Percentiles rank a stretch among this genome's conserved stretches.
Conservation (phyloP, 2,797 vertebrate genomes). For the Ceyx erithaca region DNA sequence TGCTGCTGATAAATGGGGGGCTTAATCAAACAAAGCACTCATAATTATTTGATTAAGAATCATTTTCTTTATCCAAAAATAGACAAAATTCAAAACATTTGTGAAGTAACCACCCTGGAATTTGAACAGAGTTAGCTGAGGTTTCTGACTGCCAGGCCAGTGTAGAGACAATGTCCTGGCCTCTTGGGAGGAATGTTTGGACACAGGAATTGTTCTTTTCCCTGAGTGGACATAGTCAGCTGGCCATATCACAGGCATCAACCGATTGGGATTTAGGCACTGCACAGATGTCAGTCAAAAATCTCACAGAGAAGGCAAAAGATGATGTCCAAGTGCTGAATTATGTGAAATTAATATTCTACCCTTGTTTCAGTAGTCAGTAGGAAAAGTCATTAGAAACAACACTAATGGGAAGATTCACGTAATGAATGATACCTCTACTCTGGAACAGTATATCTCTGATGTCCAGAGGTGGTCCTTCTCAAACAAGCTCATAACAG, state of each 20-base stretch:
- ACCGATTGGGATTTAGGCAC: background rate
- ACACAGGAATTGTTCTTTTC: background rate
- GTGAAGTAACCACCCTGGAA: background rate
- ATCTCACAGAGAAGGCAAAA: background rate
- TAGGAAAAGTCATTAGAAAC: background rate
- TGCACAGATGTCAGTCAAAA: background rate
- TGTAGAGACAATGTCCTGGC: background rate
- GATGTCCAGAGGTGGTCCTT: background rate
- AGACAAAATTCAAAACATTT: background rate
- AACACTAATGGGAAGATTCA: background rate
- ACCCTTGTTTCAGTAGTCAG: background rate
- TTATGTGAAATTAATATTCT: background rate
- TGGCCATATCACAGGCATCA: background rate
- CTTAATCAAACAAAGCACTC: background rate
- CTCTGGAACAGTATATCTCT: fast-evolving
- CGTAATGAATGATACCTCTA: background rate
- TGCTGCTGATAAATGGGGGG: background rate
- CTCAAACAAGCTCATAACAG: background rate
- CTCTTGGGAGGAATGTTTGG: background rate
- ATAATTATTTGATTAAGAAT: background rate
- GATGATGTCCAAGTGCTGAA: background rate
- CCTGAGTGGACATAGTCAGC: background rate
- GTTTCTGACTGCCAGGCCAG: background rate
- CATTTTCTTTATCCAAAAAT: background rate
- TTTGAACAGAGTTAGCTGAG: background rate